Percentiles rank a stretch among this genome's conserved stretches.
phyloP scores from a whole-genome alignment of 2,113 vertebrate genomes.

The Myrmecophaga tridactyla region DNA sequence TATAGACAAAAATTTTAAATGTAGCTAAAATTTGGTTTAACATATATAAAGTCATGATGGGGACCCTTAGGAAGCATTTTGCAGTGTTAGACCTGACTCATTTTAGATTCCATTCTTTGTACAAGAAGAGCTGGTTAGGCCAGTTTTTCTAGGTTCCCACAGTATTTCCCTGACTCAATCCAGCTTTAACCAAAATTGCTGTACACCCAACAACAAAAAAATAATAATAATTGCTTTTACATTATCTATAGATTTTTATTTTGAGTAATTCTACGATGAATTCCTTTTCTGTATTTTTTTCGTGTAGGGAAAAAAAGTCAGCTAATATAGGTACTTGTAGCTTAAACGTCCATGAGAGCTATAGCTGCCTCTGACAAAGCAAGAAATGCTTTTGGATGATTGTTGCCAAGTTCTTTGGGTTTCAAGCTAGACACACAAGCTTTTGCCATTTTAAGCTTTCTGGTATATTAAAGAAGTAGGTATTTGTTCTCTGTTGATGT shows the following conservation, averaged over 20 bases:
- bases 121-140: conserved; percentile 21
- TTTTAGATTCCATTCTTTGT: conserved; percentile 9
- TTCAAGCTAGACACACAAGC: neutral
- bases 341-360: neutral
- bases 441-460: neutral
- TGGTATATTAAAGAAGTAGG: neutral
- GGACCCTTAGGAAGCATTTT: neutral
- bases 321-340: neutral
- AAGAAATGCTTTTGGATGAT: neutral
- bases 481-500: neutral
- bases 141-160: conserved; percentile 33
- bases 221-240: neutral
- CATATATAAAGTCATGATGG: neutral
- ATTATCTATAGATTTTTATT: neutral
- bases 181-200: neutral
- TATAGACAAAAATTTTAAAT: neutral
- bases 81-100: neutral
- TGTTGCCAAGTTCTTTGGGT: neutral
- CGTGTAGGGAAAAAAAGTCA: neutral
- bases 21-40: conserved; percentile 3
- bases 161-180: neutral
- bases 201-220: neutral
- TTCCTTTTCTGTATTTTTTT: neutral
- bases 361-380: neutral
- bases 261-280: neutral